Base-by-base conservation (phyloP, 2,113 vertebrate genomes). In the Corythornis vintsioides region DNA sequence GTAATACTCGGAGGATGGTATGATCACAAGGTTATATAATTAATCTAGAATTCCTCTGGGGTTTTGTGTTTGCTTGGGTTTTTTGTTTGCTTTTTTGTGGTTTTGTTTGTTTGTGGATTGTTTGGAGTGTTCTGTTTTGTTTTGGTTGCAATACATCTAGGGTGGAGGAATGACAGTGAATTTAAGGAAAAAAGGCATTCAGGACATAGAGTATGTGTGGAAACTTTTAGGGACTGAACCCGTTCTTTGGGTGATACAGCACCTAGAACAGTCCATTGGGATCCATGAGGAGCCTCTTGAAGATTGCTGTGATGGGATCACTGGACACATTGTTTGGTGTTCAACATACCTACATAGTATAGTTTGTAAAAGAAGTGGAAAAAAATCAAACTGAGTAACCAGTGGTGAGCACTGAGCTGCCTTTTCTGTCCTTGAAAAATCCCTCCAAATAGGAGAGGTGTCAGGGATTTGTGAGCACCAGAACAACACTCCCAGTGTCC, bases 261-360 rank as follows among this genome's bases (percentile, higher is more conserved):
- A 74, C 21, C 45, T 48, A 15, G 13, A n/a, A 59, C 22, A 47
- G 76, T 22, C 45, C 28, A 21, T 4, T 29, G n/a, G 9, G 20
- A 48, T 66, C 19, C 52, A 52, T 0, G 0, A 33, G 66, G n/a
- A 66, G 33, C 40, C 28, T 22, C 3, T 1, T 31, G 17, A 53
- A 28, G 14, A 11, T 70, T 56, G 13, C 35, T 43, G 2, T 40
- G 64, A 59, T 35, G 21, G 50, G 53, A 47, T 31, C 6, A 4
- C 42, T 82, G 85, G 53, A 25, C 13, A 64, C 28, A 20, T 38
- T 56, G 67, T 59, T 64, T 29, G 43, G 57, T 15, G 22, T 55
- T 79, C 43, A 53, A 9, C 13, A 4, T 42, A 45, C 14, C 50
- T 57, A n/a, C 21, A 9, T 5, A 31, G 29, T 43, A 43, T 5